Evolutionary conservation across 2,888 invertebrate genomes (phyloP), one percentile per base, ranked within the genome.

Genomic region (Metopia argyrocephala): DNA sequence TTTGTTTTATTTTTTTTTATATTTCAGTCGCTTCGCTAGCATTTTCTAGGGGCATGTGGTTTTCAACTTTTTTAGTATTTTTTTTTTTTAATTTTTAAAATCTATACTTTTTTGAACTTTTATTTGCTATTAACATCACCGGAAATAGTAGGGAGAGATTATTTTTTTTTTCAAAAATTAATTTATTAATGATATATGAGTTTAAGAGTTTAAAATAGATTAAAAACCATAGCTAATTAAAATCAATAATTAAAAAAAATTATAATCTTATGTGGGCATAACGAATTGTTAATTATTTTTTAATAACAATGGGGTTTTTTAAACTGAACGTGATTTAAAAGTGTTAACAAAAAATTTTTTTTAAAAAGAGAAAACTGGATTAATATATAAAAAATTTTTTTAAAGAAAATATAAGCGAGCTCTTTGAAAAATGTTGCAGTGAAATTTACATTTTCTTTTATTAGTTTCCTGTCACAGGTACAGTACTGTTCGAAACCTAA

Each of bases 41-140:
- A 38, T 15, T 38, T 38, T 38, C 38, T 12, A 38, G 9, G 38
- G 38, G 38, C 38, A 38, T 38, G 38, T 38, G 38, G 9, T 38
- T 38, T 38, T 38, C 15, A 15, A 15, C 15, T 12, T 3, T 38
- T 38, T 15, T 46, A 18, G 62, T 69, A 69, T 45, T 6, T 50
- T 18, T 28, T 25, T 20, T 46, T 45, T 38, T 31, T 25, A 52
- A 12, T 9, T 21, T 52, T 20, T 56, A 15, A n/a, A 5, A 6
- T 9, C 18, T 9, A 12, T 56, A 20, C 9, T 28, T 38, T 18
- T 27, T 25, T 20, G 7, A 20, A 6, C 21, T 15, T 57, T 65
- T 65, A 20, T 75, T 27, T 20, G 1, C 45, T 70, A 59, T 65
- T 66, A 65, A 66, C 78, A 78, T 59, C 52, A 78, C 71, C 78